Percentiles rank a stretch among this genome's conserved stretches.
These are phyloP conservation scores for Oryzias javanicus DNA, from an alignment of 2,113 vertebrate genomes.

Conservation along the genomic window DNA sequence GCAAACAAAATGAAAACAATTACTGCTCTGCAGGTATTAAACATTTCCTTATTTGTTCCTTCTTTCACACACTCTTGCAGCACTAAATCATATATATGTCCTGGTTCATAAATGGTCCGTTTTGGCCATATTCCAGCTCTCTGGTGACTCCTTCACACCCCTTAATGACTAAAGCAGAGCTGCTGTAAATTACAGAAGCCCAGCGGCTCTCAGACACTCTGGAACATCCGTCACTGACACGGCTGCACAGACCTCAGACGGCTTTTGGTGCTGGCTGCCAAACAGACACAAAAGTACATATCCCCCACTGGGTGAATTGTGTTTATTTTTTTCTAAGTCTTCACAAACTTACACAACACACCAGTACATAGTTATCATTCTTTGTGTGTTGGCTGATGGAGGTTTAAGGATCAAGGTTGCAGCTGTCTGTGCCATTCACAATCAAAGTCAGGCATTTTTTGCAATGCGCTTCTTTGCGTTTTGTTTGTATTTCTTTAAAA, in stretches of 20 bases:
- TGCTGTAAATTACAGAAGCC: constrained; percentile 83
- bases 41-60: no score
- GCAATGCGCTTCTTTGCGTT: neutral
- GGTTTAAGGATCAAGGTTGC: constrained; percentile 59
- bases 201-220: constrained; percentile 76
- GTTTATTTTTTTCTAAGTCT: constrained; percentile 11
- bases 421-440: constrained; percentile 65
- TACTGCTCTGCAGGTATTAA: no score
- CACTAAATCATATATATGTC: constrained; percentile 83
- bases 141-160: constrained; percentile 84
- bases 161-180: constrained; percentile 93
- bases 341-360: constrained; percentile 59
- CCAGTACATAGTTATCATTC: constrained; percentile 48
- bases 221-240: constrained; percentile 87
- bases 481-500: constrained; percentile 20
- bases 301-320: constrained; percentile 38
- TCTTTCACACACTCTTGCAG: constrained; percentile 53
- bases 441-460: constrained; percentile 2
- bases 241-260: constrained; percentile 55
- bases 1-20: no score
- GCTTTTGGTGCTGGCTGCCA: constrained; percentile 36
- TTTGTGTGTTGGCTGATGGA: constrained; percentile 6
- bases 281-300: constrained; percentile 46
- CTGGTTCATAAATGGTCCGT: constrained; percentile 71
- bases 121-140: constrained; percentile 75